Evolutionary conservation across 2,888 invertebrate genomes (phyloP).

Genomic region (Chironomus riparius): DNA sequence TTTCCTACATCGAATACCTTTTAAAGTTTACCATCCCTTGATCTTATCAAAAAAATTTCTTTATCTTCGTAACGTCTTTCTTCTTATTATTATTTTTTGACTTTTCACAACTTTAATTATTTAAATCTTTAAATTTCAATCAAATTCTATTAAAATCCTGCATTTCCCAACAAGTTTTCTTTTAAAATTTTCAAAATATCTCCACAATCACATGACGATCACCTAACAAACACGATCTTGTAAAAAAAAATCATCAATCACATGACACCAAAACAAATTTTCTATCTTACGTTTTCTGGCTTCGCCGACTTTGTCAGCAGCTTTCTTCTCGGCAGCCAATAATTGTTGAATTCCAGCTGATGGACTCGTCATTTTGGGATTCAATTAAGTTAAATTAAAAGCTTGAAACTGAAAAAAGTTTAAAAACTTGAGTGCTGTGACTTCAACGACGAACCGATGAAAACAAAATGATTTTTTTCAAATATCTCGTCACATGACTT

Average conservation of each 20-base stretch:
- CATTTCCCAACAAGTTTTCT: neutral
- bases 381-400: neutral
- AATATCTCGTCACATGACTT: neutral
- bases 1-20: too few species aligned
- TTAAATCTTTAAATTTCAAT: too few species aligned
- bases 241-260: neutral
- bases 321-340: slow-evolving; percentile 42
- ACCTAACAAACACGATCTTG: neutral
- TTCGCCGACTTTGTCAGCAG: slow-evolving; percentile 43
- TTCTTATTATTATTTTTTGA: too few species aligned
- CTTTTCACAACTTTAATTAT: too few species aligned
- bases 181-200: neutral
- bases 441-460: neutral
- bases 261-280: neutral
- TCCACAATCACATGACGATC: neutral
- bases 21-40: too few species aligned
- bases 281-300: slow-evolving; percentile 42
- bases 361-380: slow-evolving; percentile 38
- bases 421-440: neutral
- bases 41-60: too few species aligned
- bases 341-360: slow-evolving; percentile 44
- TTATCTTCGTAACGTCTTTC: too few species aligned
- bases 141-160: too few species aligned
- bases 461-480: neutral
- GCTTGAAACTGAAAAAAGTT: neutral